phyloP scores from a whole-genome alignment of 2,888 invertebrate species.

The Melanchra persicariae region DNA sequence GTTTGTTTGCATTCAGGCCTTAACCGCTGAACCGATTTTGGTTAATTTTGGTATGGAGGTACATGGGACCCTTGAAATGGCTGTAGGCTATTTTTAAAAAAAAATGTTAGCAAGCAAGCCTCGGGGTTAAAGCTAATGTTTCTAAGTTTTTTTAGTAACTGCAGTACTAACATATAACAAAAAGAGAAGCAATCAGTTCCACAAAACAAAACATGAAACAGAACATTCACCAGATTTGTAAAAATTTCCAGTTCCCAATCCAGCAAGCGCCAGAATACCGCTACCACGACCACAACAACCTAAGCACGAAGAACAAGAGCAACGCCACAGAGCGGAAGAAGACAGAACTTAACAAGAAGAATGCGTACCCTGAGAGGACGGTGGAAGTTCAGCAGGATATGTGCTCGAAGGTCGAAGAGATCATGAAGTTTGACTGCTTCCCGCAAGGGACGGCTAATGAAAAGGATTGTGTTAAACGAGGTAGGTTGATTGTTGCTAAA shows the following conservation, averaged over 20 bases:
- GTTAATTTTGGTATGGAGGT: too few relatives aligned
- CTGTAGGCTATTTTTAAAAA: too few relatives aligned
- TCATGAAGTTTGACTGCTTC: constrained; percentile 93
- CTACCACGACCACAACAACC: constrained; percentile 89
- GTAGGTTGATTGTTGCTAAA: constrained; percentile 63
- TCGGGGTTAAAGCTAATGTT: too few relatives aligned
- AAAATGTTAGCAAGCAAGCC: too few relatives aligned
- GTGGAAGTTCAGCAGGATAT: constrained; percentile 78
- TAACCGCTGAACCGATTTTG: too few relatives aligned
- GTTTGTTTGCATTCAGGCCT: too few relatives aligned
- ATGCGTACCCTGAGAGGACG: constrained; percentile 73
- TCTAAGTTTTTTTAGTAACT: too few relatives aligned
- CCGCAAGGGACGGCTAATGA: constrained; percentile 90
- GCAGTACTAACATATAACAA: too few relatives aligned
- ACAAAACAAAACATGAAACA: too few relatives aligned
- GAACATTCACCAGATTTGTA: neutral
- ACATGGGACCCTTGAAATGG: too few relatives aligned
- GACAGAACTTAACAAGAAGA: constrained; percentile 77
- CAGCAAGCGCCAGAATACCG: constrained; percentile 82
- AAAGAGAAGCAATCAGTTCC: neutral
- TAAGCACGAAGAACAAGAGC: constrained; percentile 86
- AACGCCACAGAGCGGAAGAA: constrained; percentile 79
- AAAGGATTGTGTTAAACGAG: constrained; percentile 91
- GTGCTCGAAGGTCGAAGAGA: constrained; percentile 86
- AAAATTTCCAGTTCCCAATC: constrained; percentile 37